These are phyloP conservation scores for Larimichthys crocea DNA, from an alignment of 2,113 vertebrate genomes.

Conservation along the genomic window DNA sequence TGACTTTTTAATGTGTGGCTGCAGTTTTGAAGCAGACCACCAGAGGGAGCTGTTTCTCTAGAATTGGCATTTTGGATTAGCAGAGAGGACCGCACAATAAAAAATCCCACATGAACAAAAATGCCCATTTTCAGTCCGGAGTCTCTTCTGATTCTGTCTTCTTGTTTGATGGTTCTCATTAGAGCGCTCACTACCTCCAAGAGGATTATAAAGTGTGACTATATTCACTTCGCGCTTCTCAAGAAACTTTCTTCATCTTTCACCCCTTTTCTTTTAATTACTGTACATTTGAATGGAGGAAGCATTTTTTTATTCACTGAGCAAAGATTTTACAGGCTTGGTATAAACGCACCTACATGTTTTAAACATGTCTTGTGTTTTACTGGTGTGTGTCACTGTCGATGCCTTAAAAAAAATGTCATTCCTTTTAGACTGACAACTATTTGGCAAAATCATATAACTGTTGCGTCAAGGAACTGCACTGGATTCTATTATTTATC, in stretches of 20 bases:
- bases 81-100: background rate
- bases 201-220: background rate
- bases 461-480: background rate
- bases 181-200: background rate
- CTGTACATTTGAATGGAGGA: background rate
- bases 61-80: background rate
- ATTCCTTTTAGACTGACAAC: background rate
- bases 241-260: background rate
- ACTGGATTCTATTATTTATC: no score
- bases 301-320: background rate
- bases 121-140: background rate
- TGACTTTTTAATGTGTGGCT: background rate
- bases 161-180: background rate
- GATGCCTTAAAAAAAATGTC: background rate
- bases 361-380: no score
- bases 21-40: constrained; percentile 30
- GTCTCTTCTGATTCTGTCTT: background rate
- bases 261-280: background rate
- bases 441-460: background rate
- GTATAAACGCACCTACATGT: no score
- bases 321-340: background rate
- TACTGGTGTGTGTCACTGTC: background rate
- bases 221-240: background rate
- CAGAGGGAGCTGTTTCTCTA: constrained; percentile 35
- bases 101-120: background rate